phyloP scores from a whole-genome alignment of 1,140 invertebrate species.

The Stratiolaelaps scimitus region DNA sequence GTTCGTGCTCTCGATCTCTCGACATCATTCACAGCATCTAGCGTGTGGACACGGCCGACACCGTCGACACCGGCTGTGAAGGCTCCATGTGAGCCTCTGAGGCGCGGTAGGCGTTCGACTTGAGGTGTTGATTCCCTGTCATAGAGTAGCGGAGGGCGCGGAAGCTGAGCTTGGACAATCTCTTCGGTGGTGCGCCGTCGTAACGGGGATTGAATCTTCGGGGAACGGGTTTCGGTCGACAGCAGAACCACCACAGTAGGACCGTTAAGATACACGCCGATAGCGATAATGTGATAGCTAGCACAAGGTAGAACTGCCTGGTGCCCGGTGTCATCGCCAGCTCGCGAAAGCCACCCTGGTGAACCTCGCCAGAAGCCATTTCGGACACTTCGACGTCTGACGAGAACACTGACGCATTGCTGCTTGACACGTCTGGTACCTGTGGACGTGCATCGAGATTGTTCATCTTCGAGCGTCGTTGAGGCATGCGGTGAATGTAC shows the following conservation, averaged over 20 bases:
- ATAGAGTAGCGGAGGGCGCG: constrained; percentile 9
- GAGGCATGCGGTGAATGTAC: constrained; percentile 17
- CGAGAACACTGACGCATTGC: background rate
- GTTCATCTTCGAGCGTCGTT: constrained; percentile 17
- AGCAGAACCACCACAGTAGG: constrained; percentile 12
- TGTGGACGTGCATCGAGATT: constrained; percentile 5
- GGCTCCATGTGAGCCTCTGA: constrained; percentile 9
- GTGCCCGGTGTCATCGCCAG: background rate
- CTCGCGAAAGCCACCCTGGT: background rate
- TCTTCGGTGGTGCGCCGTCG: constrained; percentile 14
- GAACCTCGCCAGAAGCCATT: background rate
- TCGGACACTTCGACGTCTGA: constrained; percentile 11
- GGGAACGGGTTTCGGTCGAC: constrained; percentile 9
- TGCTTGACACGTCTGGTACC: background rate
- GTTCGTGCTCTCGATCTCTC: too few species aligned
- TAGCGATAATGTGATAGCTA: background rate
- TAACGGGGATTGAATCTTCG: constrained; percentile 13
- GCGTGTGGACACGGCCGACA: background rate
- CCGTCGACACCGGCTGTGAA: background rate
- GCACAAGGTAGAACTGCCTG: constrained; percentile 5
- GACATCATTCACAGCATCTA: background rate
- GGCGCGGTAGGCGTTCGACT: background rate
- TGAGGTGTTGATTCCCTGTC: constrained; percentile 10
- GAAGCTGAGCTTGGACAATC: constrained; percentile 18
- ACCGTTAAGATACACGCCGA: background rate